Conservation (phyloP, 2,797 vertebrate species). For the Anguilla pacifica region DNA sequence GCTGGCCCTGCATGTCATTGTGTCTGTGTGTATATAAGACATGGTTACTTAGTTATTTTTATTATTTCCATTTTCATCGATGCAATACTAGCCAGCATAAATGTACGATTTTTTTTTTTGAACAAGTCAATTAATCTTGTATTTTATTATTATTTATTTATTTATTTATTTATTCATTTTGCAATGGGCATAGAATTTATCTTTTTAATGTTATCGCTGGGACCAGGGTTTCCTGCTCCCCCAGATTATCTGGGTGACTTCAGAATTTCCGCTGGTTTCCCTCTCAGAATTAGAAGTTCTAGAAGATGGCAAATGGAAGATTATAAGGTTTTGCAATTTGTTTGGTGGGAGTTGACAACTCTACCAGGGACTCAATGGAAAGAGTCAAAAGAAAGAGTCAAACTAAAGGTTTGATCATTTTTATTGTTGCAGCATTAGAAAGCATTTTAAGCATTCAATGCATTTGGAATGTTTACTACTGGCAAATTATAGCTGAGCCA, state of each 20-base stretch:
- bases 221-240: no score
- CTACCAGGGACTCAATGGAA: not conserved
- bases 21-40: not conserved
- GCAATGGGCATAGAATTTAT: no score
- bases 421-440: not conserved
- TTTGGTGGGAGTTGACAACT: not conserved
- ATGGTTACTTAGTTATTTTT: not conserved
- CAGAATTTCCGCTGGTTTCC: no score
- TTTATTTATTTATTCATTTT: no score
- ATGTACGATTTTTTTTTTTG: no score
- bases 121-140: no score
- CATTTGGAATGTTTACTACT: not conserved
- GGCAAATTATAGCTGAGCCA: not conserved
- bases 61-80: not conserved
- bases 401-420: not conserved
- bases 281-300: no score
- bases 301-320: not conserved
- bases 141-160: no score
- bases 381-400: not conserved
- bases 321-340: not conserved
- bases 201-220: no score
- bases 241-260: no score
- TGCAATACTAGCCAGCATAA: not conserved
- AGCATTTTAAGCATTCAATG: not conserved
- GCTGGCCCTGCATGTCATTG: not conserved